A percentile compares a stretch with the other conserved stretches of the same genome.
Evolutionary conservation across 2,888 invertebrate genomes (phyloP).

Genomic region (Cosmia trapezina): DNA sequence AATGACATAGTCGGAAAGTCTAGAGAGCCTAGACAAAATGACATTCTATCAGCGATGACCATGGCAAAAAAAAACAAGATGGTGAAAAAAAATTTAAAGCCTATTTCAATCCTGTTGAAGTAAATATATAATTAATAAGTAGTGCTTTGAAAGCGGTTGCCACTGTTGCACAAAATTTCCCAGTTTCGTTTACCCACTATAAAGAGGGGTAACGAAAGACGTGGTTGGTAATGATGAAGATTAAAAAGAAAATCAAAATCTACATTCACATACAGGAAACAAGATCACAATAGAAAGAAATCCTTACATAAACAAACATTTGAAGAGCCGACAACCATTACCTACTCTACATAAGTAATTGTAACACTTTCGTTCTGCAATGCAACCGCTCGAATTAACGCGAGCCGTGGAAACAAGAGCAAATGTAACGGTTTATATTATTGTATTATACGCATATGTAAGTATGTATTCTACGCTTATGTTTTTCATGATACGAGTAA

Average conservation of each 20-base stretch:
- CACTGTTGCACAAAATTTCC: not conserved
- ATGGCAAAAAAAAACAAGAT: not conserved
- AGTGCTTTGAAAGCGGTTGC: not conserved
- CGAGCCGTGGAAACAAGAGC: conserved; percentile 65
- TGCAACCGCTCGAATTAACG: conserved; percentile 46
- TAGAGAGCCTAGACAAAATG: not conserved
- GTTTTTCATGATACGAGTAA: conserved; percentile 17
- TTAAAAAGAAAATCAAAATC: conserved; percentile 6
- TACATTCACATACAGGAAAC: not conserved
- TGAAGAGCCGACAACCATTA: conserved; percentile 26
- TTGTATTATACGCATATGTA: conserved; percentile 23
- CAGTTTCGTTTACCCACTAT: not conserved
- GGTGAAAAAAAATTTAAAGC: not conserved
- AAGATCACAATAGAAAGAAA: conserved; percentile 1
- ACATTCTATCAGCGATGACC: not conserved
- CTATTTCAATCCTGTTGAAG: not conserved
- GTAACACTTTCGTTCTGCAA: conserved; percentile 64
- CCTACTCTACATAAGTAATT: conserved; percentile 43
- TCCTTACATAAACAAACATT: conserved; percentile 36
- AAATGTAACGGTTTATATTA: conserved; percentile 54
- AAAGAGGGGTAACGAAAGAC: not conserved
- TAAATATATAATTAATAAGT: too few species aligned
- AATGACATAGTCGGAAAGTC: not conserved
- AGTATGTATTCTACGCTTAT: too few species aligned
- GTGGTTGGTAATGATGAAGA: not conserved